phyloP scores from a whole-genome alignment of 1,140 invertebrate genomes.

The Vanessa tameamea region DNA sequence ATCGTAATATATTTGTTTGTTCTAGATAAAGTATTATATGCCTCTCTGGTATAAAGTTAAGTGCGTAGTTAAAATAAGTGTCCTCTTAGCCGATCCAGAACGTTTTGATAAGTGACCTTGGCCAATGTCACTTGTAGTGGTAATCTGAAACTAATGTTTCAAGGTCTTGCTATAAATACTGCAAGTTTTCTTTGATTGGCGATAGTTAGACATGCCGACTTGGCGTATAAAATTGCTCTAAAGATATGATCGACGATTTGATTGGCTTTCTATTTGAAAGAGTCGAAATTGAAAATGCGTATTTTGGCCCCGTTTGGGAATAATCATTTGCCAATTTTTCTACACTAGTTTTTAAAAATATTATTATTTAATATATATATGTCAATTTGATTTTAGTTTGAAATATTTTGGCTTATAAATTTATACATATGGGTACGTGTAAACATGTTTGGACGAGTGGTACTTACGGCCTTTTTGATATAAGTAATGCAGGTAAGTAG shows the following conservation, averaged over 20 bases:
- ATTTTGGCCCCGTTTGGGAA: background rate
- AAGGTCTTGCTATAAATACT: constrained; percentile 54
- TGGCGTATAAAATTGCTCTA: constrained; percentile 27
- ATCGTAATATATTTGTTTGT: too few relatives aligned
- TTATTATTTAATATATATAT: too few relatives aligned
- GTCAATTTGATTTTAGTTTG: too few relatives aligned
- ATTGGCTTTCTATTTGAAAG: constrained; percentile 9
- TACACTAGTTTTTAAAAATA: background rate
- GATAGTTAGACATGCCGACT: constrained; percentile 30
- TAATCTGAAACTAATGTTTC: constrained; percentile 45
- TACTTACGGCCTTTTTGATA: too few relatives aligned
- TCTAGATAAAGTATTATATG: background rate
- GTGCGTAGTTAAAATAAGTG: constrained; percentile 17
- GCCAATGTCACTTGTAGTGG: constrained; percentile 45
- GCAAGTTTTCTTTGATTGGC: constrained; percentile 38
- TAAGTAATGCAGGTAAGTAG: too few relatives aligned
- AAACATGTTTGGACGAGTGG: too few relatives aligned
- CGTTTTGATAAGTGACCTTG: constrained; percentile 44
- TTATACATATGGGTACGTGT: too few relatives aligned
- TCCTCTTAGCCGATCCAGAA: constrained; percentile 19
- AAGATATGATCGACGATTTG: background rate
- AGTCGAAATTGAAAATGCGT: background rate
- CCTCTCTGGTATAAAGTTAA: background rate
- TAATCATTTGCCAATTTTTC: background rate
- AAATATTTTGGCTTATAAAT: too few relatives aligned